Evolutionary conservation across 2,888 invertebrate species (phyloP), one percentile per base, ranked within the genome.

Genomic region (Agrotis puta): DNA sequence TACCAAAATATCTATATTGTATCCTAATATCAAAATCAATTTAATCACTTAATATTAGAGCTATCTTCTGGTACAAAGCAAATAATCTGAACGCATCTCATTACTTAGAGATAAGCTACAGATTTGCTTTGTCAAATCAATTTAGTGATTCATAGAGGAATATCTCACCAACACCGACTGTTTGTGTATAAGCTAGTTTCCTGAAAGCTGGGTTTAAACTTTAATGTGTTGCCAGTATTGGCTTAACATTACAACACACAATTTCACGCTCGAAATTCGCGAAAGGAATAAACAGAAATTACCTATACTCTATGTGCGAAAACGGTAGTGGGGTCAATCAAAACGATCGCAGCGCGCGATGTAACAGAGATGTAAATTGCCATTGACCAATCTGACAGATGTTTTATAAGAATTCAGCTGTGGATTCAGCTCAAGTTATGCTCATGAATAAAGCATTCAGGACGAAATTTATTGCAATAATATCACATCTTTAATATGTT

Each of bases 91-190:
- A 56, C 27, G 58, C 73, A 69, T 78, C 68, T 58, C 62, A 73
- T 69, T 66, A 78, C 24, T 45, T 2, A 1, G 20, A 33, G 43
- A 77, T 72, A 68, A 53, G 33, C 16, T 50, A 66, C 61, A 20
- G 13, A 54, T 22, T 51, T 47, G 53, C 56, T 61, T 59, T 66
- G 65, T 53, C 54, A 65, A 53, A 57, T 65, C 63, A 61, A 61
- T 74, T 82, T 61, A 74, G 64, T 22, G 18, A 79, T 82, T 79
- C 74, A 74, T 66, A 79, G 53, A 74, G 73, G 14, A 5, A 66
- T 65, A 39, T 33, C 72, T 43, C 63, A 33, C 22, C 59, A 51
- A 67, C 64, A 53, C 22, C 11, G 47, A 51, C 20, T 64, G 54
- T 64, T 80, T 51, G 27, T 39, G 39, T 63, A 53, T 63, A 70